Base-by-base conservation (phyloP, 2,888 invertebrate genomes). In the Ctenicera cuprea region DNA sequence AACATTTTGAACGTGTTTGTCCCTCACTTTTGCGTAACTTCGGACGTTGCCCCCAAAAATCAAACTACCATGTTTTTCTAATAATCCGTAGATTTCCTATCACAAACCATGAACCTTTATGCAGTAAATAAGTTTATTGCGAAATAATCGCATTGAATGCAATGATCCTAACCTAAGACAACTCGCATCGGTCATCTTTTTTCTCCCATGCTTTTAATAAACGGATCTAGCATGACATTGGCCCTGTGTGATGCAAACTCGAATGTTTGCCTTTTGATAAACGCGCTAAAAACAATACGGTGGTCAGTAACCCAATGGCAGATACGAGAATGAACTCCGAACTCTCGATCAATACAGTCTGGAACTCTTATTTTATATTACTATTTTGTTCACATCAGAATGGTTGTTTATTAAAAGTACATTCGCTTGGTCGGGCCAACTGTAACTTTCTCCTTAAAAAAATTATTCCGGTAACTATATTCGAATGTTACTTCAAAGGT, bases 251-350 rank as follows among this genome's bases (percentile, higher is more conserved):
- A 54, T 63, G 43, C 43, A 54, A 61, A 62, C 62, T 59, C 45
- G 43, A 59, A 37, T 50, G 57, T 62, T 70, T 63, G 52, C 26
- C 18, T 65, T n/a, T 57, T 65, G 43, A 71, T 71, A 52, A 59
- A 71, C 65, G 26, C 52, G 54, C 65, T 71, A 65, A 71, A 71
- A 71, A 57, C 65, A 71, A 70, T 63, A 63, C 62, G 26, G 54
- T 80, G 80, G 80, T 80, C 80, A 80, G 80, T 80, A 79, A 80
- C 79, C 79, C 73, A 79, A 78, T 74, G 71, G 59, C 75, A 75
- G 73, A 76, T 74, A 77, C 76, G 80, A 76, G 78, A 80, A 79
- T 80, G 80, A 80, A 80, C 80, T 79, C 75, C 65, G 74, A 76
- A 76, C 71, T 61, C 43, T 63, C 73, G 77, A 79, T 79, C 79